These are phyloP conservation scores for Panonychus citri DNA, from an alignment of 1,140 invertebrate genomes.

Conservation along the genomic window DNA sequence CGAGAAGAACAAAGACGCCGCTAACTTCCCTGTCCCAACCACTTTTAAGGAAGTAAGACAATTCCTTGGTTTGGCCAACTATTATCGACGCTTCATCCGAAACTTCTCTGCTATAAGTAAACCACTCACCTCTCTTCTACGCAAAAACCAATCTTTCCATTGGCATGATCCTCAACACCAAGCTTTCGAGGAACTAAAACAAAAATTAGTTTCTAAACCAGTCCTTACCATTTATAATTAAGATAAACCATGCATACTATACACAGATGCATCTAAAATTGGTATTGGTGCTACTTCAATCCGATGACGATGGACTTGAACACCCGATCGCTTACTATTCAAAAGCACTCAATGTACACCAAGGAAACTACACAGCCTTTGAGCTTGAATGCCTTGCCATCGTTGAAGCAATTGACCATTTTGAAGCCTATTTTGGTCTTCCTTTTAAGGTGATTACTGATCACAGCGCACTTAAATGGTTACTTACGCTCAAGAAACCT, in stretches of 20 bases:
- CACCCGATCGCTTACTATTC: constrained; percentile 23
- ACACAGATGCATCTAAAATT: constrained; percentile 4
- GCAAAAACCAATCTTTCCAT: background rate
- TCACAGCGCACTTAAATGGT: background rate
- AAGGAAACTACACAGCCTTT: constrained; percentile 2
- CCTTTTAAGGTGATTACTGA: constrained; percentile 5
- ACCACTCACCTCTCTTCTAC: constrained; percentile 18
- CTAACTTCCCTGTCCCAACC: background rate
- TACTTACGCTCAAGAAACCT: background rate
- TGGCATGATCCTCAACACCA: background rate
- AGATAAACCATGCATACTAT: background rate
- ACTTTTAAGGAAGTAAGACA: constrained; percentile 18
- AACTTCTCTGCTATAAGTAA: constrained; percentile 19
- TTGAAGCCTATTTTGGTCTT: background rate
- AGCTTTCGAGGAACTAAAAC: background rate
- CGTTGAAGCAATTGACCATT: constrained; percentile 3
- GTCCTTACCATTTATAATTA: background rate
- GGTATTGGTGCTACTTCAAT: constrained; percentile 5
- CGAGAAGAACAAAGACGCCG: background rate
- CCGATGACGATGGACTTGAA: constrained; percentile 16
- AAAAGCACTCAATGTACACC: background rate
- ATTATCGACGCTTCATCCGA: constrained; percentile 24
- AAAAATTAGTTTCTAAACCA: background rate
- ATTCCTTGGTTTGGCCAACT: constrained; percentile 25
- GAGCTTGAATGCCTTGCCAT: constrained; percentile 7